Percentiles rank a stretch among this genome's conserved stretches.
Evolutionary conservation across 2,113 vertebrate genomes (phyloP).

Genomic region (Ia io): DNA sequence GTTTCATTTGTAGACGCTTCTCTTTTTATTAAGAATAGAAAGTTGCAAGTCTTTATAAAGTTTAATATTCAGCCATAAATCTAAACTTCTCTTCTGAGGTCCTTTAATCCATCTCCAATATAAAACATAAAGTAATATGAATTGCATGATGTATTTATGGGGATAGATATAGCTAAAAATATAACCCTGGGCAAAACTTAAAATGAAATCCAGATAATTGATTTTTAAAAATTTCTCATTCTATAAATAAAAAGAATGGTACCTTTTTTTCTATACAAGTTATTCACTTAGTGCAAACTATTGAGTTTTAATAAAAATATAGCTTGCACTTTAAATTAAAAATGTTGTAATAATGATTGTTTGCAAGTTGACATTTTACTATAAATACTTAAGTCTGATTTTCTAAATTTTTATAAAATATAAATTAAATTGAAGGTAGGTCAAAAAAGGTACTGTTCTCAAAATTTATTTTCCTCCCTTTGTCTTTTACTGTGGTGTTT

Average conservation of each 20-base stretch:
- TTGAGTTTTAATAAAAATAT: neutral
- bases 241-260: neutral
- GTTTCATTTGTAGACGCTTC: neutral
- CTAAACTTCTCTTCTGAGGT: neutral
- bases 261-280: neutral
- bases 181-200: neutral
- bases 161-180: neutral
- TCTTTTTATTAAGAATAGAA: constrained; percentile 4
- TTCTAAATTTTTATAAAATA: neutral
- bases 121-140: neutral
- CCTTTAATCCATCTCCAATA: neutral
- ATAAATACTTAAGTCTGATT: neutral
- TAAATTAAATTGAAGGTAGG: neutral
- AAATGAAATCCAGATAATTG: neutral
- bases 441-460: neutral
- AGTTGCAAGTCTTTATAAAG: neutral
- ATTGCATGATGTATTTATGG: neutral
- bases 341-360: neutral
- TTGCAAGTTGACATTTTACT: neutral
- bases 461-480: neutral
- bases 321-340: neutral
- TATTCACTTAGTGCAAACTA: neutral
- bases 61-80: constrained; percentile 2
- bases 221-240: neutral
- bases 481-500: neutral